Base-by-base conservation (phyloP, 2,113 vertebrate genomes). In the Paratilapia polleni region DNA sequence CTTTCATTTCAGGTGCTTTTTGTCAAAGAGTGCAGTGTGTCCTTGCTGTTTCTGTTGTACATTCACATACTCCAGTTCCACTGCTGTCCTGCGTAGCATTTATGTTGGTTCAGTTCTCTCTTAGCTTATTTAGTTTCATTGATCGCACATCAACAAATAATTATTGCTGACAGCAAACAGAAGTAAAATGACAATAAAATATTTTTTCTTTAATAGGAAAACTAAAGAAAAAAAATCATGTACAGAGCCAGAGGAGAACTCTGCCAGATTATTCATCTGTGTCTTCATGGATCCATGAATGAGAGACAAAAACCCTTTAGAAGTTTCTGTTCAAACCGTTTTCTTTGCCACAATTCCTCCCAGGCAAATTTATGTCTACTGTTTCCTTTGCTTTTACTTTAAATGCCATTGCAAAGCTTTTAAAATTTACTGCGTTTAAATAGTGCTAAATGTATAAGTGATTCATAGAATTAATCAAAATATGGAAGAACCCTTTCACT, bases 41-140 rank as follows among this genome's bases (percentile, higher is more conserved):
- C 89, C 91, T 87, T 89, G 89, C 77, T 43, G 80, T 59, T 43
- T 56, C 57, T 57, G 28, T 81, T 74, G 8, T 54, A 47, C 34
- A 81, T 81, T 83, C 78, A 66, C 58, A 36, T 80, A 43, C 76
- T 75, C 77, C 84, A 82, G 76, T 84, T 22, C 4, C 47, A 2
- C 17, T 3, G 54, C 22, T 4, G 57, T 64, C 59, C 47, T 60
- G 59, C 17, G 47, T 41, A 17, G 41, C 5, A 6, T 47, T 34
- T 64, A n/a, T 6, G 13, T 80, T 74, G 49, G 14, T 57, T 59
- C 17, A 79, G 36, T 77, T 59, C 22, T 24, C 8, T 77, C 56
- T 17, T 77, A 70, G 41, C 56, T 43, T 41, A 41, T 77, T 77
- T 43, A 17, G 36, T 77, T 26, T 59, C 0, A 1, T 20, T 60